Percentiles rank a stretch among this genome's conserved stretches.
These are phyloP conservation scores for Leucoraja ocellata DNA, from an alignment of 2,797 vertebrate genomes.

Conservation along the genomic window DNA sequence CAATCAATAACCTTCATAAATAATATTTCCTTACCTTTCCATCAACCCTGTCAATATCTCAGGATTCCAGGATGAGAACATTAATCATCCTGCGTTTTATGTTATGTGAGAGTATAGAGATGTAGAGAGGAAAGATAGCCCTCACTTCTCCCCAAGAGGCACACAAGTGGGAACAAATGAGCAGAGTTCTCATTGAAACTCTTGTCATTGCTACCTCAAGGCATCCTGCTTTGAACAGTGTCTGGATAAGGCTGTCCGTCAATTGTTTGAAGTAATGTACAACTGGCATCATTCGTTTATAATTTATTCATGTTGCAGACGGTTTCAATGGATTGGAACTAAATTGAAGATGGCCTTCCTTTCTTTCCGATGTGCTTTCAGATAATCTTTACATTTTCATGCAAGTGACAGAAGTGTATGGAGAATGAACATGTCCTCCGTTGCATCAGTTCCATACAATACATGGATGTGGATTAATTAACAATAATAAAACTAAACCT, in stretches of 20 bases:
- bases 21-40: conserved; percentile 28
- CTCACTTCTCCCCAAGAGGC: conserved; percentile 7
- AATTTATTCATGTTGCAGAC: conserved; percentile 31
- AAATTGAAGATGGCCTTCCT: neutral
- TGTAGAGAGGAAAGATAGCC: conserved; percentile 8
- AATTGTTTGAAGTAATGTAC: neutral
- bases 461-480: neutral
- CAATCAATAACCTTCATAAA: conserved; percentile 4
- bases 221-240: conserved; percentile 1
- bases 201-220: conserved; percentile 7
- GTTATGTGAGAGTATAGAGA: conserved; percentile 11
- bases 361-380: neutral
- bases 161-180: conserved; percentile 2
- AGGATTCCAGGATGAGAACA: conserved; percentile 3
- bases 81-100: conserved; percentile 23
- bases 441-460: too few relatives aligned
- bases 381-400: too few relatives aligned
- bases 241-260: neutral
- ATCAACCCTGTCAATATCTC: conserved; percentile 35
- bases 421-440: neutral
- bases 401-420: neutral
- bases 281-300: conserved; percentile 6
- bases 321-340: neutral
- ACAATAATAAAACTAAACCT: too few relatives aligned
- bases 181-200: neutral